Percentiles rank a stretch among this genome's conserved stretches.
Conservation (phyloP, 30 jellyfish, hydroid and myxozoan genomes). For the Aurelia aurita region DNA sequence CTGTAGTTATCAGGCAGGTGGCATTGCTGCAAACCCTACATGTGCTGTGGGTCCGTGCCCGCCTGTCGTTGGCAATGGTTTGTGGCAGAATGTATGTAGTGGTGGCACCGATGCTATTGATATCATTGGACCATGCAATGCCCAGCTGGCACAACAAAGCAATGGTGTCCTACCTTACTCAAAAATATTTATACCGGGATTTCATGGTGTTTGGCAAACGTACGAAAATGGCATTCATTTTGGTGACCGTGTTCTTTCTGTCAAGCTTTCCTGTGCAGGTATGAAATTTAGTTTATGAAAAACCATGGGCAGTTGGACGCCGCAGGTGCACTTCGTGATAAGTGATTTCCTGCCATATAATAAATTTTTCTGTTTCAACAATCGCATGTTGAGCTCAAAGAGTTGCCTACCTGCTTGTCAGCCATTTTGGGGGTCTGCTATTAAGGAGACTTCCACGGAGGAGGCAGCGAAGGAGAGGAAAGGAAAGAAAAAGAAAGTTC, state of each 20-base stretch:
- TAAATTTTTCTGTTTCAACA: too few species aligned
- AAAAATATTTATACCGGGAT: slow-evolving; percentile 39
- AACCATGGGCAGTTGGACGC: not conserved
- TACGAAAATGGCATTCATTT: slow-evolving; percentile 42
- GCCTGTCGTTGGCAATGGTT: slow-evolving; percentile 59
- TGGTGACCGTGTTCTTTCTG: slow-evolving; percentile 52
- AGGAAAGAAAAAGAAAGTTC: too few species aligned
- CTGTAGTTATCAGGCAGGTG: slow-evolving; percentile 34
- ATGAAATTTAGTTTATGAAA: not conserved
- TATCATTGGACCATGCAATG: slow-evolving; percentile 56
- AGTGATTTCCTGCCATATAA: not conserved
- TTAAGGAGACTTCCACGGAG: too few species aligned
- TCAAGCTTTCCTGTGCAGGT: slow-evolving; percentile 65
- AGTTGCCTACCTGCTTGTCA: too few species aligned
- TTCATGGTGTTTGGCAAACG: slow-evolving; percentile 61
- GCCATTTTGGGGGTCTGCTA: too few species aligned
- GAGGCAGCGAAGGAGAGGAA: too few species aligned
- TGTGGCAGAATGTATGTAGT: slow-evolving; percentile 47
- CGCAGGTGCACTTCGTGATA: not conserved
- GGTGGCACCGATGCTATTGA: slow-evolving; percentile 63
- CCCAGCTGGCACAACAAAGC: slow-evolving; percentile 35
- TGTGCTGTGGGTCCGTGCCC: slow-evolving; percentile 57
- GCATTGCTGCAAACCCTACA: not conserved
- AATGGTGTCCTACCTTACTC: slow-evolving; percentile 33
- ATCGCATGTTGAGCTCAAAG: too few species aligned